Evolutionary conservation across 2,888 invertebrate genomes (phyloP).

Genomic region (Agrotis ipsilon): DNA sequence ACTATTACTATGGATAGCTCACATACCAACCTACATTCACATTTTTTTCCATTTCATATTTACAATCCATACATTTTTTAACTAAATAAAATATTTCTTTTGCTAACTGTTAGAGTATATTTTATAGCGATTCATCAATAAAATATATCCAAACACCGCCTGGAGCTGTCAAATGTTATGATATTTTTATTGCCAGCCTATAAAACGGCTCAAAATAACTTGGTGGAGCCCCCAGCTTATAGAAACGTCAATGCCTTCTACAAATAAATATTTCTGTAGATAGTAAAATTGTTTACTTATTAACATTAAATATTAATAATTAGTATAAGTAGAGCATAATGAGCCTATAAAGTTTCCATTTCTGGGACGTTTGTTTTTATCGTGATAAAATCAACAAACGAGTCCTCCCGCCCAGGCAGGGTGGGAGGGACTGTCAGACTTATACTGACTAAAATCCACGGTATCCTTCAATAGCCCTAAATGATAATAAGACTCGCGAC

Average conservation of each 20-base stretch:
- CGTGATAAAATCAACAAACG: too few species aligned
- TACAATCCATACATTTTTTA: constrained; percentile 18
- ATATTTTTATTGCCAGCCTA: constrained; percentile 65
- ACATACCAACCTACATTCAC: too few species aligned
- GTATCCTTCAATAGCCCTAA: too few species aligned
- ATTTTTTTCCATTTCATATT: background rate
- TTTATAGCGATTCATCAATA: constrained; percentile 65
- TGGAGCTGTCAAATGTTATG: constrained; percentile 67
- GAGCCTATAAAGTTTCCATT: too few species aligned
- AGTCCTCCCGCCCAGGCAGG: too few species aligned
- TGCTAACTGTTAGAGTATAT: constrained; percentile 60
- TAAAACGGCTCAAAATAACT: constrained; percentile 64
- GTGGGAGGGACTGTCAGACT: too few species aligned
- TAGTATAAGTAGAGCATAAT: too few species aligned
- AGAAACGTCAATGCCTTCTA: constrained; percentile 38
- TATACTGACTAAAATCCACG: too few species aligned
- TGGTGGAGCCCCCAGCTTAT: constrained; percentile 45
- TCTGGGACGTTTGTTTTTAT: too few species aligned
- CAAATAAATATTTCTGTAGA: background rate
- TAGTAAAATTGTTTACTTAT: constrained; percentile 19
- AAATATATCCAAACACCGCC: constrained; percentile 65
- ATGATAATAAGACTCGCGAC: too few species aligned
- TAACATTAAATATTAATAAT: background rate
- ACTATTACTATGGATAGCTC: background rate
- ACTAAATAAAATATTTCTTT: constrained; percentile 55